Percentiles rank a stretch among this genome's conserved stretches.
Conservation (phyloP, 2,797 vertebrate genomes). For the Sphenodon punctatus region DNA sequence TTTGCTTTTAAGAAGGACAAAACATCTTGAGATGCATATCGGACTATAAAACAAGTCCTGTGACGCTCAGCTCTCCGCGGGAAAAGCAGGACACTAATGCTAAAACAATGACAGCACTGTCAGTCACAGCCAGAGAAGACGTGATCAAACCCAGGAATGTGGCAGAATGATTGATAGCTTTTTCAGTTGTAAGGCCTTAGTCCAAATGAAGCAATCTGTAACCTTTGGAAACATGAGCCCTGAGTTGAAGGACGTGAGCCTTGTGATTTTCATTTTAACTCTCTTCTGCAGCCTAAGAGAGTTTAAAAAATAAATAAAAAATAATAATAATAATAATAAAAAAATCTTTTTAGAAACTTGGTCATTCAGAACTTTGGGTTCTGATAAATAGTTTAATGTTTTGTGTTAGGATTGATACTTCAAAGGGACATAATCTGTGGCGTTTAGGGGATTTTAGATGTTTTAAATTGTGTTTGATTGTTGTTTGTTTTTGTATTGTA, state of each 20-base stretch:
- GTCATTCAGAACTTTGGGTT: constrained; percentile 62
- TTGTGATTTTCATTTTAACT: neutral
- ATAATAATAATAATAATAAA: too few species aligned
- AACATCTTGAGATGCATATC: neutral
- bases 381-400: constrained; percentile 46
- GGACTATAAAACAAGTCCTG: neutral
- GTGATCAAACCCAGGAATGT: neutral
- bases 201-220: neutral
- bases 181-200: neutral
- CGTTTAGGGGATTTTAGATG: too few species aligned
- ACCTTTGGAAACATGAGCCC: neutral
- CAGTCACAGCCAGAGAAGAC: neutral
- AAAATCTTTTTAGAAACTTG: constrained; percentile 35
- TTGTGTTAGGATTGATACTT: constrained; percentile 40
- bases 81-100: neutral
- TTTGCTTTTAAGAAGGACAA: neutral
- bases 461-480: too few species aligned
- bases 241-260: neutral
- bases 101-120: neutral
- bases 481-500: too few species aligned
- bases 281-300: neutral
- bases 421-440: constrained; percentile 56
- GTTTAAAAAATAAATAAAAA: constrained; percentile 9
- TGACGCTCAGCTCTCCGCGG: neutral
- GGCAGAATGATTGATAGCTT: neutral